Evolutionary conservation across 2,797 vertebrate genomes (phyloP).

Genomic region (Chaetodon trifasciatus): DNA sequence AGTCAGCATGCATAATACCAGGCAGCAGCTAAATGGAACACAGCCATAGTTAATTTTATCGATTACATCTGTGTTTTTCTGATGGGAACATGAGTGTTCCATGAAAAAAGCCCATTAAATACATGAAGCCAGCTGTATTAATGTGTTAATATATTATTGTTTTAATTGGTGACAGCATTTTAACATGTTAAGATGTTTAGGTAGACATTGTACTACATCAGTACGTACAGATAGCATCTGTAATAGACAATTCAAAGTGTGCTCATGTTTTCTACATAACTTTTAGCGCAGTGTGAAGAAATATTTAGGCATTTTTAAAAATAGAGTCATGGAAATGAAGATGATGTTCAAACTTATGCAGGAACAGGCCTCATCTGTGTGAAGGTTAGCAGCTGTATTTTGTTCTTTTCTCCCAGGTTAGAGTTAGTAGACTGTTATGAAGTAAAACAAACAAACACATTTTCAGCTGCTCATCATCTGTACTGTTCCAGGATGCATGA

Average conservation of each 20-base stretch:
- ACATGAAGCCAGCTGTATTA: neutral
- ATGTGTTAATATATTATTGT: neutral
- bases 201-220: no score
- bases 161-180: no score
- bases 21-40: neutral
- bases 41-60: neutral
- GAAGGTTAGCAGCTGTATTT: conserved; percentile 10
- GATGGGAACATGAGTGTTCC: neutral
- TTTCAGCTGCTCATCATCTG: conserved; percentile 15
- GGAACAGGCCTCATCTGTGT: conserved; percentile 11
- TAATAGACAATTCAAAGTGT: neutral
- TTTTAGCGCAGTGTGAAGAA: neutral
- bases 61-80: neutral
- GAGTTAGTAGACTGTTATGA: neutral
- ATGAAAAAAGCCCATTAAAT: neutral
- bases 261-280: neutral
- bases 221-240: no score
- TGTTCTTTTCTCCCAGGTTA: conserved; percentile 14
- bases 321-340: neutral
- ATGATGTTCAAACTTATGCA: neutral
- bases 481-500: conserved; percentile 26
- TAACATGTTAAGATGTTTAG: no score
- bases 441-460: conserved; percentile 23
- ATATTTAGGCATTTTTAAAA: conserved; percentile 15
- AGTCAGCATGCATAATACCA: neutral